Evolutionary conservation across 2,888 invertebrate genomes (phyloP).

Genomic region (Meghimatium bilineatum): DNA sequence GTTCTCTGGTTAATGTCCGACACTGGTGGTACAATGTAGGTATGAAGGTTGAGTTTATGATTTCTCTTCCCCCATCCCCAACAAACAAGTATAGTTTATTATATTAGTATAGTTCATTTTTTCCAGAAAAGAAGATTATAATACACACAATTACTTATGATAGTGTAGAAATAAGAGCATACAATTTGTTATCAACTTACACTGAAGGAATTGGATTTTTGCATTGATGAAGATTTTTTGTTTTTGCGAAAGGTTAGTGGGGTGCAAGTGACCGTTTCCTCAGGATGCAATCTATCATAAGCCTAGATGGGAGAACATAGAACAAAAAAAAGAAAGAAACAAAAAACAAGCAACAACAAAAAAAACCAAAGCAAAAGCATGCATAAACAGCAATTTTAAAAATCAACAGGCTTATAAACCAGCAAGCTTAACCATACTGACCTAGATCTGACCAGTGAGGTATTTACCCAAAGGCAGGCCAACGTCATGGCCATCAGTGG

Average conservation of each 20-base stretch:
- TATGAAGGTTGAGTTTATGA: too few species aligned
- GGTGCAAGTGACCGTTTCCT: slow-evolving; percentile 65
- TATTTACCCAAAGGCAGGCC: neutral
- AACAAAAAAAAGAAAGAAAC: slow-evolving; percentile 2
- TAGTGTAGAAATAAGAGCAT: too few species aligned
- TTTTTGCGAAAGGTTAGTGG: slow-evolving; percentile 79
- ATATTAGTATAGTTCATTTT: too few species aligned
- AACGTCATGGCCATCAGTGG: neutral
- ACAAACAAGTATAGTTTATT: too few species aligned
- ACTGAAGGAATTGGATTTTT: slow-evolving; percentile 77
- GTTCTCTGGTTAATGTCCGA: too few species aligned
- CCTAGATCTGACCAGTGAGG: neutral
- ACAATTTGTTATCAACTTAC: slow-evolving; percentile 66
- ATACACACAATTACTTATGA: too few species aligned
- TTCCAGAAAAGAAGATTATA: too few species aligned
- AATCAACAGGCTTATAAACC: neutral
- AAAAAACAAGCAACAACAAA: neutral
- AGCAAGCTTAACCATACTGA: neutral
- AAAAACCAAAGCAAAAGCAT: neutral
- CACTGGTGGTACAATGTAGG: too few species aligned
- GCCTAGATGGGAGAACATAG: slow-evolving; percentile 28
- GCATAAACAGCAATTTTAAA: neutral
- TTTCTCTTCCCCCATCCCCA: too few species aligned
- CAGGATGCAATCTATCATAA: slow-evolving; percentile 60
- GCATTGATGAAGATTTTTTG: slow-evolving; percentile 77